phyloP scores from a whole-genome alignment of 2,888 invertebrate species.

The Melolontha melolontha region DNA sequence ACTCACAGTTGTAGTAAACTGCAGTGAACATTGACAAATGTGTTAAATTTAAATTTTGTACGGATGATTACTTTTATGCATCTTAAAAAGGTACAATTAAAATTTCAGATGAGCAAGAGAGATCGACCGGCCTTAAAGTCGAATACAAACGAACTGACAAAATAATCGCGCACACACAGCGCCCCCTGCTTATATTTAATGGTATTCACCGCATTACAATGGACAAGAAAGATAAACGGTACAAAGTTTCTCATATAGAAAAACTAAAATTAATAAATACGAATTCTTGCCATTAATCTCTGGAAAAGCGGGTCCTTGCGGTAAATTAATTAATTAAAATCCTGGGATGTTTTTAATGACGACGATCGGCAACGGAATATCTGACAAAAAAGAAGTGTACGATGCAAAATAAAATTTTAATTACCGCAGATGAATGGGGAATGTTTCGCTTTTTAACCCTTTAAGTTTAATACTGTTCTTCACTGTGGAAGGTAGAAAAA shows the following conservation, averaged over 20 bases:
- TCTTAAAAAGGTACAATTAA: constrained; percentile 18
- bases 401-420: constrained; percentile 19
- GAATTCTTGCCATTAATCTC: constrained; percentile 22
- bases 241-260: constrained; percentile 16
- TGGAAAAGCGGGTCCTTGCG: constrained; percentile 1
- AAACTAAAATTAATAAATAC: constrained; percentile 37
- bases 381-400: background rate
- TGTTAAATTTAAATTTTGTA: constrained; percentile 23
- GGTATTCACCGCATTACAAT: background rate
- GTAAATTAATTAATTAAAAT: constrained; percentile 34
- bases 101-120: constrained; percentile 29
- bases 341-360: constrained; percentile 16
- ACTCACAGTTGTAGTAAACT: background rate
- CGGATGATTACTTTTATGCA: constrained; percentile 16
- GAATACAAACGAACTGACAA: constrained; percentile 20
- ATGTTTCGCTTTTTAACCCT: no score
- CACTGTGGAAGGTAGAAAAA: no score
- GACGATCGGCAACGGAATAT: background rate
- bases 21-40: constrained; percentile 5
- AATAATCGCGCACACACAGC: background rate
- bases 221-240: constrained; percentile 16
- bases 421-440: background rate
- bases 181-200: background rate
- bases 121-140: background rate
- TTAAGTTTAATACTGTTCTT: no score